Evolutionary conservation across 2,888 invertebrate genomes (phyloP).

Genomic region (Lomographa bimaculata): DNA sequence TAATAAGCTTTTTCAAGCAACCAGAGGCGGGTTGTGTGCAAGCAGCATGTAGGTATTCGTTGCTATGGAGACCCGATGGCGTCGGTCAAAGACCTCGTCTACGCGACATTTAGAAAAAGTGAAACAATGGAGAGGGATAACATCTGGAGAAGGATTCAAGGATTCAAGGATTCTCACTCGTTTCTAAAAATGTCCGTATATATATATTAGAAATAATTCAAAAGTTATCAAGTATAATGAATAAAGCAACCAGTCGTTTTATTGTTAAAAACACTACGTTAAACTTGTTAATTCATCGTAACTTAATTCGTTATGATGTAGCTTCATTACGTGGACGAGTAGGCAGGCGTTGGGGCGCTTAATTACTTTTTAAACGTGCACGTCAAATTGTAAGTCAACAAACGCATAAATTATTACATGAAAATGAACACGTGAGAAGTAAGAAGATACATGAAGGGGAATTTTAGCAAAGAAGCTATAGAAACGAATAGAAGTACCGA

Average conservation of each 20-base stretch:
- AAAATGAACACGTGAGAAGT: conserved; percentile 17
- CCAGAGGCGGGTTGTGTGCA: conserved; percentile 50
- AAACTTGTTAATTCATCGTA: conserved; percentile 56
- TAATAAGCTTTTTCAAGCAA: conserved; percentile 58
- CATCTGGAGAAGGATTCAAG: conserved; percentile 53
- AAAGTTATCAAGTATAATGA: conserved; percentile 41
- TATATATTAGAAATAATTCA: conserved; percentile 39
- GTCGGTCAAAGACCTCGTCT: conserved; percentile 75
- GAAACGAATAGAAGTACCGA: conserved; percentile 27
- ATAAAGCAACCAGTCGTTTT: conserved; percentile 42
- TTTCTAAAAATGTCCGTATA: too few relatives aligned
- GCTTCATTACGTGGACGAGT: conserved; percentile 45
- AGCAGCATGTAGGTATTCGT: conserved; percentile 60
- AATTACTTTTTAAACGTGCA: conserved; percentile 42
- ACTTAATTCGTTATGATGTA: conserved; percentile 52
- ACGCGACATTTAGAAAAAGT: conserved; percentile 67
- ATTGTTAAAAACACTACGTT: conserved; percentile 40
- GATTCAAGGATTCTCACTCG: conserved; percentile 43
- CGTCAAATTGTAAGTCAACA: conserved; percentile 32
- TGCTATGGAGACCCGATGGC: conserved; percentile 65
- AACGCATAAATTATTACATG: conserved; percentile 20
- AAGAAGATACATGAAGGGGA: conserved; percentile 8
- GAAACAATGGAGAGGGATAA: conserved; percentile 67
- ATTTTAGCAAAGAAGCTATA: conserved; percentile 22
- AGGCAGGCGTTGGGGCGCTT: conserved; percentile 43